These are phyloP conservation scores for Stylophora pistillata DNA, from an alignment of 64 coral and sea anemone genomes.

Conservation along the genomic window DNA sequence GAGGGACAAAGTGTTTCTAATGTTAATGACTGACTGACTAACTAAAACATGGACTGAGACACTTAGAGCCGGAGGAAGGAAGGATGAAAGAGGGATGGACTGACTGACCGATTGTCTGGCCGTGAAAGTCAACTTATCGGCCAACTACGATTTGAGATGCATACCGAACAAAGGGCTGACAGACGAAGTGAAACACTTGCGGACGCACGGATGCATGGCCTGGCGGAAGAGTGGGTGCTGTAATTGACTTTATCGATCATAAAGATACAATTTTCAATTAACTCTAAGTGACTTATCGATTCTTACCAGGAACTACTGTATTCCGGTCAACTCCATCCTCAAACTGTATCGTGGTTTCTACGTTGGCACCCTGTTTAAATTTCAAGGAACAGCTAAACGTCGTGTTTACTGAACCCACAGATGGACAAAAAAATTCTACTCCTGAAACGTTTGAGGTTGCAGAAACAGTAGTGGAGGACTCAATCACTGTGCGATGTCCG, in stretches of 20 bases:
- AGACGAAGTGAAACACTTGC: neutral
- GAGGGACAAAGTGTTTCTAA: too few species aligned
- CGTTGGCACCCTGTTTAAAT: conserved; percentile 21
- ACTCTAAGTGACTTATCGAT: neutral
- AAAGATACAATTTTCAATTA: neutral
- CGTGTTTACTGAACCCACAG: neutral
- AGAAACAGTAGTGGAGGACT: conserved; percentile 1
- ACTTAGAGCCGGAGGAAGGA: too few species aligned
- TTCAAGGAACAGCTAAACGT: conserved; percentile 15
- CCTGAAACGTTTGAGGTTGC: neutral
- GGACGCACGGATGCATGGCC: neutral
- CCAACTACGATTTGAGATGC: too few species aligned
- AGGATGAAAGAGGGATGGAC: neutral
- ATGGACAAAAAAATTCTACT: conserved; percentile 12
- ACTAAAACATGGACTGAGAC: neutral
- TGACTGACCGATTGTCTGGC: neutral
- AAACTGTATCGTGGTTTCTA: conserved; percentile 16
- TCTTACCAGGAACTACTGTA: conserved; percentile 18
- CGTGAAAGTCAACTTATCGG: too few species aligned
- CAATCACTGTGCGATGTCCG: neutral
- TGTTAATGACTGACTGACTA: neutral
- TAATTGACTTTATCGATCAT: neutral
- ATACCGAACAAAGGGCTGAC: neutral
- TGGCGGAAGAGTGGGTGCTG: neutral
- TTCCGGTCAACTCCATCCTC: neutral